Evolutionary conservation across 2,113 vertebrate species (phyloP).

Genomic region (Poeciliopsis turrubarensis): DNA sequence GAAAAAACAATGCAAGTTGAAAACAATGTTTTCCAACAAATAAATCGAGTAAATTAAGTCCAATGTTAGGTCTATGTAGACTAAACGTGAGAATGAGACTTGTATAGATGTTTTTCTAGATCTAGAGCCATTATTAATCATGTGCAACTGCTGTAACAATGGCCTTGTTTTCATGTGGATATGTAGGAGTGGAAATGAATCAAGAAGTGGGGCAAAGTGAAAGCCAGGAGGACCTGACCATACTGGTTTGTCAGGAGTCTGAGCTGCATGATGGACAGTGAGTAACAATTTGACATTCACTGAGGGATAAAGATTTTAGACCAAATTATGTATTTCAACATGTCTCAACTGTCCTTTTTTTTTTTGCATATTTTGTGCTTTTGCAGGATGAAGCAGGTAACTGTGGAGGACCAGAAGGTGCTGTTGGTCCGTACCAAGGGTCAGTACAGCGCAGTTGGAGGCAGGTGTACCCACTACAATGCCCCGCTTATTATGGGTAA

Average conservation of each 20-base stretch:
- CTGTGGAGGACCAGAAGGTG: constrained; percentile 77
- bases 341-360: neutral
- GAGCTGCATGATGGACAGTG: constrained; percentile 88
- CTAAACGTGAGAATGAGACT: too few species aligned
- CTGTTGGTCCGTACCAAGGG: constrained; percentile 81
- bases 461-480: constrained; percentile 84
- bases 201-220: constrained; percentile 17
- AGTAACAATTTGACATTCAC: constrained; percentile 44
- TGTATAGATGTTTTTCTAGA: too few species aligned
- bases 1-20: too few species aligned
- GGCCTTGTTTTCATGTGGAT: neutral
- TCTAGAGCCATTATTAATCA: neutral
- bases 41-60: too few species aligned
- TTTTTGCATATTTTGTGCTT: constrained; percentile 1
- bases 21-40: too few species aligned
- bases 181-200: constrained; percentile 21
- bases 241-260: constrained; percentile 80
- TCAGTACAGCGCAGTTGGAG: constrained; percentile 84
- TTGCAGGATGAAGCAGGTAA: constrained; percentile 84
- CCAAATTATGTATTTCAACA: neutral
- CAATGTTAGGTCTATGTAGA: too few species aligned
- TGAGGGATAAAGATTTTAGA: neutral
- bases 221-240: constrained; percentile 61
- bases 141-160: neutral
- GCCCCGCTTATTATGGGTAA: constrained; percentile 86